A percentile compares a stretch with the other conserved stretches of the same genome.
Conservation (phyloP, 2,113 vertebrate genomes). For the Mormyrus lacerda region DNA sequence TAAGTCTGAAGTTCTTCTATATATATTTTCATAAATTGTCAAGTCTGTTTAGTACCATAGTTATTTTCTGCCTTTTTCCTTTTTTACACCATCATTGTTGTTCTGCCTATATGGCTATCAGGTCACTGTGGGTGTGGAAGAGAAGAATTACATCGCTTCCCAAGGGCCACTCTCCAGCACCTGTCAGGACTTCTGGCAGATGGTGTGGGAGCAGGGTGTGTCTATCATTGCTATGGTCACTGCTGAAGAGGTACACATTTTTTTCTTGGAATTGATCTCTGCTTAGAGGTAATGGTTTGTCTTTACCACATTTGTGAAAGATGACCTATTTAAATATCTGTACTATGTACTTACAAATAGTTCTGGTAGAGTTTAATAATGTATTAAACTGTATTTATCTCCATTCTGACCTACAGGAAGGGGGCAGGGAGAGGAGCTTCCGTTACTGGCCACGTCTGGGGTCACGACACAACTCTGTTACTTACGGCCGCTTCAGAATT, state of each 20-base stretch:
- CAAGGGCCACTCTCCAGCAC: conserved; percentile 88
- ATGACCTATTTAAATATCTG: neutral
- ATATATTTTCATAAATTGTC: neutral
- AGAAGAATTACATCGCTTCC: conserved; percentile 91
- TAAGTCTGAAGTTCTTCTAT: neutral
- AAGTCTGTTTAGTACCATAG: neutral
- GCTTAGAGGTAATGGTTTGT: neutral
- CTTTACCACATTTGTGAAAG: neutral
- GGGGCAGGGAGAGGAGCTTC: conserved; percentile 89
- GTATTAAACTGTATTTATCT: neutral
- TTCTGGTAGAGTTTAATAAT: neutral
- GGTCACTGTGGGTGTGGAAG: conserved; percentile 76
- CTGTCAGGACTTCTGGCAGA: conserved; percentile 97
- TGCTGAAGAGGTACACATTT: conserved; percentile 75
- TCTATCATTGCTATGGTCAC: conserved; percentile 96
- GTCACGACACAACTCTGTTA: conserved; percentile 88
- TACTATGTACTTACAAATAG: neutral
- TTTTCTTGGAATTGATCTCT: neutral
- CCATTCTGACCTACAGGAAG: conserved; percentile 64
- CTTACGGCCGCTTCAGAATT: conserved; percentile 91
- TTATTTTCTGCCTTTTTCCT: neutral
- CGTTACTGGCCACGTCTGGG: conserved; percentile 95
- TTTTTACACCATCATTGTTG: neutral
- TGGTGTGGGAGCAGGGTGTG: conserved; percentile 96
- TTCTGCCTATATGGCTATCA: conserved; percentile 39